Percentiles rank a stretch among this genome's conserved stretches.
Conservation (phyloP, 1,140 invertebrate species). For the Ostrea denselamellosa region DNA sequence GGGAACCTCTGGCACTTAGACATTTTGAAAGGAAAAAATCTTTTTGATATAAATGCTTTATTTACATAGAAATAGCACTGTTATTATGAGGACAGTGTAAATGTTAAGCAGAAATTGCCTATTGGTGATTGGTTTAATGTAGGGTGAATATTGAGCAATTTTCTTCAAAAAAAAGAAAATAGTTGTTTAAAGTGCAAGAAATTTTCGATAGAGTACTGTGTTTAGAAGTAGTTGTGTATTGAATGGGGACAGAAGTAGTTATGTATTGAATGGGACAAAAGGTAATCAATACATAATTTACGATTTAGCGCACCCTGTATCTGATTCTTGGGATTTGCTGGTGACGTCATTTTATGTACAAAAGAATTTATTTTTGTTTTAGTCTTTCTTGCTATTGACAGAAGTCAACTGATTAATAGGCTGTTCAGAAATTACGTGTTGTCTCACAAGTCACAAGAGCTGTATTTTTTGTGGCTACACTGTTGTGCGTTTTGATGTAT, state of each 20-base stretch:
- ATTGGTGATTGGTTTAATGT: not conserved
- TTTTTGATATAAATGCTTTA: not conserved
- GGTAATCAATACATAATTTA: not conserved
- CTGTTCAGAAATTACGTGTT: constrained; percentile 29
- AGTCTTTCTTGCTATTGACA: not conserved
- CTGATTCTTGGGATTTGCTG: not conserved
- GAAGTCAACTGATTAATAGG: constrained; percentile 18
- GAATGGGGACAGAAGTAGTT: not conserved
- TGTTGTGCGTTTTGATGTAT: constrained; percentile 28
- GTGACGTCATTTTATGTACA: constrained; percentile 24
- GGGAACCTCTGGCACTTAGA: not conserved
- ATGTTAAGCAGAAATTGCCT: not conserved
- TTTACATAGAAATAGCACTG: not conserved
- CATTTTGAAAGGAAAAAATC: not conserved
- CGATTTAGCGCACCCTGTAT: not conserved
- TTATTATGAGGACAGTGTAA: not conserved
- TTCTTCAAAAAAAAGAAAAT: not conserved
- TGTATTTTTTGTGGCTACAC: constrained; percentile 25
- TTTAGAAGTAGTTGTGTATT: not conserved
- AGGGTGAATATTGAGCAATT: constrained; percentile 11
- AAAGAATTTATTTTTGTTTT: not conserved
- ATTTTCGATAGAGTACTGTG: not conserved
- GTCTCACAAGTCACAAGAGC: constrained; percentile 24
- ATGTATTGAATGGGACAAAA: constrained; percentile 11
- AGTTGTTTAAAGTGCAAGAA: not conserved